Conservation (phyloP, 2,888 invertebrate species). For the Pyralis farinalis region DNA sequence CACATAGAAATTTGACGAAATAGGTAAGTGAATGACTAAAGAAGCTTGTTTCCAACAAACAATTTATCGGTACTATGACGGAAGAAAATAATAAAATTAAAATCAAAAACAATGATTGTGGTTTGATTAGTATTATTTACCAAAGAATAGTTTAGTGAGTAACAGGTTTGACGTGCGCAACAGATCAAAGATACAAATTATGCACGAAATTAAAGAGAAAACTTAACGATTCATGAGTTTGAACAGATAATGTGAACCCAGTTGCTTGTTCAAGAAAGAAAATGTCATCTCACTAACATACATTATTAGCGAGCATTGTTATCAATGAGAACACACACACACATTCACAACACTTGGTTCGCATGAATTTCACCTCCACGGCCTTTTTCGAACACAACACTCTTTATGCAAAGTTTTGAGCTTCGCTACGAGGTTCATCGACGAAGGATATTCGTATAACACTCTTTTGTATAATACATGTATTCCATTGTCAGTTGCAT, state of each 20-base stretch:
- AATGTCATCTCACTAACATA: constrained; percentile 2
- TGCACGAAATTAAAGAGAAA: constrained; percentile 2
- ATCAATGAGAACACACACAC: background rate
- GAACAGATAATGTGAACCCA: background rate
- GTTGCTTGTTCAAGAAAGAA: background rate
- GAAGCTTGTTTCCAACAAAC: no score
- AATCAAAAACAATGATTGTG: no score
- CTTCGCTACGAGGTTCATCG: constrained; percentile 25
- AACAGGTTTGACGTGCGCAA: no score
- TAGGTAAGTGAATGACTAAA: no score
- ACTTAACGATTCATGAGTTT: background rate
- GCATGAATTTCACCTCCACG: constrained; percentile 35
- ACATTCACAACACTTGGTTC: constrained; percentile 1
- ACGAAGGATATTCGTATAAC: constrained; percentile 25
- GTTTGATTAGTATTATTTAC: no score
- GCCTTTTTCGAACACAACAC: constrained; percentile 13
- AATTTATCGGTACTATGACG: no score
- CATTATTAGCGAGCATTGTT: constrained; percentile 1
- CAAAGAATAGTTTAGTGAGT: no score
- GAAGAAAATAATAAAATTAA: no score
- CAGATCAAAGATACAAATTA: no score
- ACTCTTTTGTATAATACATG: constrained; percentile 33
- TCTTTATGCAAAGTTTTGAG: background rate
- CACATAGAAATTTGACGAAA: no score
- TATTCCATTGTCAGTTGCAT: constrained; percentile 34